Evolutionary conservation across 2,888 invertebrate genomes (phyloP).

Genomic region (Rotaria socialis): DNA sequence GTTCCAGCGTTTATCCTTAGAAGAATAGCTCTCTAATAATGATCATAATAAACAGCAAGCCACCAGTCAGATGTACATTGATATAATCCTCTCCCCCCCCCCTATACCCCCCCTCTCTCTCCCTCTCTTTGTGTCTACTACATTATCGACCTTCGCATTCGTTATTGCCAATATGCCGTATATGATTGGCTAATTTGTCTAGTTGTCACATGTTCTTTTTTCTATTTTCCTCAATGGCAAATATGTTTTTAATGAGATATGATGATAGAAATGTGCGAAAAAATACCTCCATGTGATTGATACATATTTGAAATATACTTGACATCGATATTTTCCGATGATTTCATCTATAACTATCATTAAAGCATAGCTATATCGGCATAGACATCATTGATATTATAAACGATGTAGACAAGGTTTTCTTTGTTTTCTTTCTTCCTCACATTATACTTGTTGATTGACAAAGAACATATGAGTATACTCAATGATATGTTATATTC

Average conservation of each 20-base stretch:
- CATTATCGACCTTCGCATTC: background rate
- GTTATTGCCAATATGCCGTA: background rate
- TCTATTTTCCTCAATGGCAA: background rate
- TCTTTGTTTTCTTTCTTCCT: background rate
- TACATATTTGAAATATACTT: background rate
- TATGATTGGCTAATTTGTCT: background rate
- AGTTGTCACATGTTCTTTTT: background rate
- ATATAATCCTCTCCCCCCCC: background rate
- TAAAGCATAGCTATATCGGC: background rate
- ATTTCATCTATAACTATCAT: background rate
- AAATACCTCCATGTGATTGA: background rate
- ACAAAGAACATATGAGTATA: background rate
- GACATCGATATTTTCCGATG: background rate
- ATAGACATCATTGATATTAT: background rate
- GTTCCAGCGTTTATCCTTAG: background rate
- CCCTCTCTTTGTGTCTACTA: background rate
- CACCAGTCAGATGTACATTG: background rate
- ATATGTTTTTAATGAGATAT: background rate
- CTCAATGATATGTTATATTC: background rate
- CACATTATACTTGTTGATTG: background rate
- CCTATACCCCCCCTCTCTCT: no score
- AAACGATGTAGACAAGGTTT: background rate
- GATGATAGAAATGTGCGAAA: background rate
- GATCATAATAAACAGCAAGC: background rate
- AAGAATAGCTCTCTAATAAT: background rate